A percentile compares a stretch with the other conserved stretches of the same genome.
phyloP scores from a whole-genome alignment of 2,888 invertebrate species.

The Metellina segmentata region DNA sequence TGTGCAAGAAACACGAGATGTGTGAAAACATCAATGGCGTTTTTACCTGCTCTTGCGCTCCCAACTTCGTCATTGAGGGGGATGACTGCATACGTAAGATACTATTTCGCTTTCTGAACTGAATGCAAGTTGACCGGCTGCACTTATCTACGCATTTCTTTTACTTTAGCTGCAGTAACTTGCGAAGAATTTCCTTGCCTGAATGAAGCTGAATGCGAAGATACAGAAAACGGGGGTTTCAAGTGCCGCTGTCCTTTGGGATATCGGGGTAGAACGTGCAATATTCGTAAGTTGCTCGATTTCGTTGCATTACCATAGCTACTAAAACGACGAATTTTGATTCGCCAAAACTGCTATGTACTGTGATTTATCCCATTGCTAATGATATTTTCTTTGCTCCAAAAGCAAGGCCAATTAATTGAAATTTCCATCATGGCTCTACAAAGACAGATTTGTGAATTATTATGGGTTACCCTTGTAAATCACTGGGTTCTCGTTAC shows the following conservation, averaged over 20 bases:
- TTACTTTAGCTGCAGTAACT: slow-evolving; percentile 26
- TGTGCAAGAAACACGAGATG: slow-evolving; percentile 20
- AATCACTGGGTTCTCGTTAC: no score
- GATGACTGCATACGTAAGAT: slow-evolving; percentile 66
- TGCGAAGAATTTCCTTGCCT: slow-evolving; percentile 52
- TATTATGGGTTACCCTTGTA: no score
- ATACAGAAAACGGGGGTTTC: slow-evolving; percentile 23
- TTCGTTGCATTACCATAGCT: background rate
- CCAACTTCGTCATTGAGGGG: slow-evolving; percentile 37
- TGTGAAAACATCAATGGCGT: slow-evolving; percentile 10
- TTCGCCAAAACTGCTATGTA: background rate
- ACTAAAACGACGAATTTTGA: background rate
- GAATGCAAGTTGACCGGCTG: background rate
- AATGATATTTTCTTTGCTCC: no score
- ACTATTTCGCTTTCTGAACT: background rate
- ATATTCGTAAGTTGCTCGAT: slow-evolving; percentile 39
- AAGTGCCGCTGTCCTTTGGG: slow-evolving; percentile 36
- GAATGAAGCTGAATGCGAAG: slow-evolving; percentile 50
- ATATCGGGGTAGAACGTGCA: slow-evolving; percentile 37
- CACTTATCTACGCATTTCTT: background rate
- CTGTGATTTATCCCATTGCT: no score
- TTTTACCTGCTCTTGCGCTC: slow-evolving; percentile 18
- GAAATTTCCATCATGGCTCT: no score
- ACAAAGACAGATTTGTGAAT: no score
- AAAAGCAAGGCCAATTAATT: no score